Evolutionary conservation across 2,113 vertebrate species (phyloP).

Genomic region (Zosterops borbonicus): DNA sequence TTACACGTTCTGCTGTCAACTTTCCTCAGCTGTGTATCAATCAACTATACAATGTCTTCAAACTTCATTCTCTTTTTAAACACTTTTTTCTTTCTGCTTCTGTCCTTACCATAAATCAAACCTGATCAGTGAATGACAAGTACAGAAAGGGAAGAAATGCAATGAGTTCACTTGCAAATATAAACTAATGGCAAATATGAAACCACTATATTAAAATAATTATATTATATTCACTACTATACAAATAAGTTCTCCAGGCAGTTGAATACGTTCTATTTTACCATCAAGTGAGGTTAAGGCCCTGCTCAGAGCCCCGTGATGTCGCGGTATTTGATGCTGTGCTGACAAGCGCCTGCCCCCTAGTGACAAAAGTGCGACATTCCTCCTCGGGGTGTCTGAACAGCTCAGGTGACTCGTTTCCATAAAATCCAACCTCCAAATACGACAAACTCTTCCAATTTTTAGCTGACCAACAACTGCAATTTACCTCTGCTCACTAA

Average conservation of each 20-base stretch:
- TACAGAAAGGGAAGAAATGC: not conserved
- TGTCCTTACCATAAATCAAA: not conserved
- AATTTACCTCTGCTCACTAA: not conserved
- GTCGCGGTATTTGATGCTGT: not conserved
- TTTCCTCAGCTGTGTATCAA: not conserved
- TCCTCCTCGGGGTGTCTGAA: not conserved
- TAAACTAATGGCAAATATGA: not conserved
- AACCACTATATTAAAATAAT: not conserved
- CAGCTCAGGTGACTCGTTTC: not conserved
- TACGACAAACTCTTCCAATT: not conserved
- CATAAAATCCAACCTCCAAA: not conserved
- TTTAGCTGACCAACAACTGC: not conserved
- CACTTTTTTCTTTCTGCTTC: not conserved
- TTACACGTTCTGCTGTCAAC: not conserved
- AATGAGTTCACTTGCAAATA: not conserved
- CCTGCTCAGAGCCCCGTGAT: not conserved
- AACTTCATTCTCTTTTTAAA: not conserved
- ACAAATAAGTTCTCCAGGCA: not conserved
- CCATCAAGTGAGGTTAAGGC: not conserved
- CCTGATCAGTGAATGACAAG: not conserved
- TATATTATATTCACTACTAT: not conserved
- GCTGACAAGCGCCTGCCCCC: constrained; percentile 26
- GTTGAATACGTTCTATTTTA: not conserved
- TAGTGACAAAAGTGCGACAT: not conserved
- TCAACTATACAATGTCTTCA: not conserved